phyloP scores from a whole-genome alignment of 30 jellyfish, hydroid and myxozoan genomes.

The Sanderia malayensis region DNA sequence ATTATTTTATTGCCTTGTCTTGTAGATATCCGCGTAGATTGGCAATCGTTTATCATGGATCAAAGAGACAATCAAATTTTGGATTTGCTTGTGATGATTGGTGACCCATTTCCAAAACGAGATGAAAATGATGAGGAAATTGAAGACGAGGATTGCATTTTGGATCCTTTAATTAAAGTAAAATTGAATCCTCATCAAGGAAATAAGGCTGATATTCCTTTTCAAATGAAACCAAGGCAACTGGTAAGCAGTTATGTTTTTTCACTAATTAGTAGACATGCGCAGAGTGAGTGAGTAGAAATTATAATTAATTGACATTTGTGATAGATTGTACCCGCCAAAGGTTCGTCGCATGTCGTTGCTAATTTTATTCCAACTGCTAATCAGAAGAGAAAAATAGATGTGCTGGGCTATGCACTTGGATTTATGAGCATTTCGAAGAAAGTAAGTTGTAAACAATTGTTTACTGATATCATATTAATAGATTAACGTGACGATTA shows the following conservation, averaged over 20 bases:
- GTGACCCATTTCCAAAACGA: conserved; percentile 79
- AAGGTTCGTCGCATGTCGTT: conserved; percentile 41
- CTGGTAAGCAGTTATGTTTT: conserved; percentile 53
- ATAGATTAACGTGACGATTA: too few relatives aligned
- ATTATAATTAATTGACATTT: too few relatives aligned
- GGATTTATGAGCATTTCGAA: conserved; percentile 81
- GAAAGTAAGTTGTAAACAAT: conserved; percentile 63
- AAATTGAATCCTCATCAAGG: conserved; percentile 77
- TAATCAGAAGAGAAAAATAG: conserved; percentile 22
- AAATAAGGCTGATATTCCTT: conserved; percentile 36
- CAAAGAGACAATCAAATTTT: conserved; percentile 54
- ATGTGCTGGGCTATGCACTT: conserved; percentile 79
- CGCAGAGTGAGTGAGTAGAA: too few relatives aligned
- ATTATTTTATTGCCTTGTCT: too few relatives aligned
- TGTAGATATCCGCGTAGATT: conserved; percentile 89
- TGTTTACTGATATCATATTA: too few relatives aligned
- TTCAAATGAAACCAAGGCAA: conserved; percentile 65
- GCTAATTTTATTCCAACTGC: conserved; percentile 65
- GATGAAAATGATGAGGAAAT: conserved; percentile 62
- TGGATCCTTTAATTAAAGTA: conserved; percentile 62
- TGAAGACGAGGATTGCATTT: conserved; percentile 33
- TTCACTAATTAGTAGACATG: too few relatives aligned
- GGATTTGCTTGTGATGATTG: conserved; percentile 76
- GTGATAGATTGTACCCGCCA: conserved; percentile 86
- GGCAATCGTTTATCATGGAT: conserved; percentile 76